These are phyloP conservation scores for Folsomia candida DNA, from an alignment of 2,888 invertebrate species.

Conservation along the genomic window DNA sequence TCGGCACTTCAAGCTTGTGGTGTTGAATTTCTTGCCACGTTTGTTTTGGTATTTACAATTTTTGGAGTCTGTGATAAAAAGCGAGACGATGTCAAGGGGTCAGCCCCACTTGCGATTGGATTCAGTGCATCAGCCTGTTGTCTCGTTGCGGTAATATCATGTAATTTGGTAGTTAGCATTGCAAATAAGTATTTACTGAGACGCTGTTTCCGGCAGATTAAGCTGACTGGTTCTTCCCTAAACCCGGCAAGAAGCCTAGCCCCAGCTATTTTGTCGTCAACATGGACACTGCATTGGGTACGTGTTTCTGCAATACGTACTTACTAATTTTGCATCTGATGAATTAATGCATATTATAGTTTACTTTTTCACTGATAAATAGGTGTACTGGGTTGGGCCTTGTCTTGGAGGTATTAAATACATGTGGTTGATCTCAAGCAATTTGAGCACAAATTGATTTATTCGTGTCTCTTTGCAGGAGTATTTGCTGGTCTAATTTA, in stretches of 20 bases:
- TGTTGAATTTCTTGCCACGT: conserved; percentile 56
- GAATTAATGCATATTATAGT: not conserved
- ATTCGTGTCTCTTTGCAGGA: not conserved
- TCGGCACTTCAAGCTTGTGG: conserved; percentile 55
- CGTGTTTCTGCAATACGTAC: not conserved
- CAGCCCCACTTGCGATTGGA: not conserved
- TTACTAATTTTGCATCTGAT: too few relatives aligned
- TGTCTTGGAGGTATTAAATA: conserved; percentile 2
- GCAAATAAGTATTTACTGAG: too few relatives aligned
- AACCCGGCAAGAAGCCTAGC: not conserved
- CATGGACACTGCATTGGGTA: not conserved
- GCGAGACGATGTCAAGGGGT: conserved; percentile 53
- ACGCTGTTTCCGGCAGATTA: not conserved
- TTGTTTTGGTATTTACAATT: conserved; percentile 56
- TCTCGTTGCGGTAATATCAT: not conserved
- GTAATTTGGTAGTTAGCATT: too few relatives aligned
- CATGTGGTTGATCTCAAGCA: not conserved
- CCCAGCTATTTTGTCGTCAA: not conserved
- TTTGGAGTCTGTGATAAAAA: conserved; percentile 55
- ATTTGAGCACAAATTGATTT: not conserved
- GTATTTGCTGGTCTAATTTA: not conserved
- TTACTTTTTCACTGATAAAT: too few relatives aligned
- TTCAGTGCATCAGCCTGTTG: not conserved
- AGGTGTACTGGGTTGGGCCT: not conserved
- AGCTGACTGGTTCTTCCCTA: not conserved